Conservation (phyloP, 1,140 invertebrate genomes). For the Adoxophyes honmai region DNA sequence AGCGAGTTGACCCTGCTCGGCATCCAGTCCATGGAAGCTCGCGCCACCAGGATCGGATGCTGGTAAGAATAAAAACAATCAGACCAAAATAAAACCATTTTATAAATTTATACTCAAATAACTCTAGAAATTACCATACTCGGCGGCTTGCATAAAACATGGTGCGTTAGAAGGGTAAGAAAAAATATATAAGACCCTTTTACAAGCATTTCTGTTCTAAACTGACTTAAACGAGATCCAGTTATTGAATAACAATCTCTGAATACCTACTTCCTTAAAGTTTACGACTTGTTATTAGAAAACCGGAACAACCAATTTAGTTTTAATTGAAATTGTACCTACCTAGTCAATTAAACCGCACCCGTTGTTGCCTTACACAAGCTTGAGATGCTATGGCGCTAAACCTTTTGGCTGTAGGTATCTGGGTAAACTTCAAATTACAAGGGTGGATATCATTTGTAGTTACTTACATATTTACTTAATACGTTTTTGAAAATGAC, state of each 20-base stretch:
- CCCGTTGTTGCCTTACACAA: too few relatives aligned
- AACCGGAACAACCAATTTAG: too few relatives aligned
- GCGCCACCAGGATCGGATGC: slow-evolving; percentile 61
- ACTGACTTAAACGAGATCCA: background rate
- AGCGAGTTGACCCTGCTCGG: slow-evolving; percentile 67
- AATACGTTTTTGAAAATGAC: too few relatives aligned
- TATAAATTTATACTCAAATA: background rate
- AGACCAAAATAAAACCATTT: background rate
- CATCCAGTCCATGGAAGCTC: slow-evolving; percentile 67
- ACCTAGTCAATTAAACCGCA: too few relatives aligned
- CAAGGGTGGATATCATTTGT: too few relatives aligned
- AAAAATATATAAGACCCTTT: background rate
- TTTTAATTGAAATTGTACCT: too few relatives aligned
- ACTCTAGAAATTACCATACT: slow-evolving; percentile 27
- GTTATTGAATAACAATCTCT: background rate
- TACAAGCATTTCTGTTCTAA: slow-evolving; percentile 5
- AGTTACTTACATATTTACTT: too few relatives aligned
- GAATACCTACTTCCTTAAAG: too few relatives aligned
- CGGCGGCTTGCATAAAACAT: slow-evolving; percentile 23
- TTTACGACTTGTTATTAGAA: too few relatives aligned
- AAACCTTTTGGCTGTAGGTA: too few relatives aligned
- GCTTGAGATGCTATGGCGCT: too few relatives aligned
- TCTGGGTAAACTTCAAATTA: too few relatives aligned
- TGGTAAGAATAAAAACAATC: slow-evolving; percentile 28
- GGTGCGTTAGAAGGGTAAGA: background rate